Evolutionary conservation across 2,113 vertebrate species (phyloP).

Genomic region (Oreochromis tanganicae): DNA sequence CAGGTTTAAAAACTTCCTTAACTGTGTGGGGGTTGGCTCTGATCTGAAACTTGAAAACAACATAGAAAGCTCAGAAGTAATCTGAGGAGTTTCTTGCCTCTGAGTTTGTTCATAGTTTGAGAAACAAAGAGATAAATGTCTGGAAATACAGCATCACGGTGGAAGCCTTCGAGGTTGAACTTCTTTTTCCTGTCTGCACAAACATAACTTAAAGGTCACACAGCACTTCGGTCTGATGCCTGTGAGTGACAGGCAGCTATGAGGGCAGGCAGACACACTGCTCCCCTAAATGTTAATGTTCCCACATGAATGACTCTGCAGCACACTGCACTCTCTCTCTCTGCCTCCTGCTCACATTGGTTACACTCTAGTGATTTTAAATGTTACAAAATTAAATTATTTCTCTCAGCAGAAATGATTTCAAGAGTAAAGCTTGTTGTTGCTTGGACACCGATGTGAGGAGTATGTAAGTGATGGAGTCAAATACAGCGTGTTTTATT

Average conservation of each 20-base stretch:
- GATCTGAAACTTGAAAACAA: neutral
- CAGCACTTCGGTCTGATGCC: conserved; percentile 45
- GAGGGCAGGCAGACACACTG: conserved; percentile 24
- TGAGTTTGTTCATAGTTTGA: neutral
- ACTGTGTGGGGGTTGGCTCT: neutral
- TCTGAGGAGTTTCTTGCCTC: neutral
- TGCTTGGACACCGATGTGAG: neutral
- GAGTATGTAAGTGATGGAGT: neutral
- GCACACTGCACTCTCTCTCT: neutral
- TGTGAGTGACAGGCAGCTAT: conserved; percentile 58
- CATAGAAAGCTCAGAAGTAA: neutral
- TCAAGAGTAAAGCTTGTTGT: neutral
- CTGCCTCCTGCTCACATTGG: neutral
- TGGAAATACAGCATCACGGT: neutral
- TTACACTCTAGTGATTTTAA: neutral
- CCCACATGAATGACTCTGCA: conserved; percentile 58
- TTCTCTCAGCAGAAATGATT: neutral
- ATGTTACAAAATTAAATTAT: neutral
- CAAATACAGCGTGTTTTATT: neutral
- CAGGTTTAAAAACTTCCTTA: neutral
- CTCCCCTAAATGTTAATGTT: conserved; percentile 65
- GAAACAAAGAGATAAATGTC: neutral
- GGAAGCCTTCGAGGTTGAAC: conserved; percentile 1
- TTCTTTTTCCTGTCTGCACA: neutral
- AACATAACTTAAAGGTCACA: conserved; percentile 53